Base-by-base conservation (phyloP, 2,888 invertebrate species). In the Prenolepis imparis region DNA sequence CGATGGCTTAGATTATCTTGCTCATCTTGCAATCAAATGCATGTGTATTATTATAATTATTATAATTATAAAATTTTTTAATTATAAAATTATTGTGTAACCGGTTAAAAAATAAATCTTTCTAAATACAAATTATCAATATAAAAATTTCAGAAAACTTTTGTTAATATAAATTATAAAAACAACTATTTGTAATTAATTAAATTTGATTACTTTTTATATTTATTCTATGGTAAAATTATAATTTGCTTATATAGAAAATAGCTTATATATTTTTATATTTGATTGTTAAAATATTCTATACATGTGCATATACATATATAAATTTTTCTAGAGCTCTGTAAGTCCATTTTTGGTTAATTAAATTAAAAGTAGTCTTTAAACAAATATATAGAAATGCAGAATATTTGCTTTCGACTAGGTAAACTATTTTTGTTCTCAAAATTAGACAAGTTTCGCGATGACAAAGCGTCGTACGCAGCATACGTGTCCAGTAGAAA, bases 401-500 rank as follows among this genome's bases (percentile, higher is more conserved):
- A 74, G 4, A 74, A 63, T 63, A 74, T 21, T 44, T 61, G 6
- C 4, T 44, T 61, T 39, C 3, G 24, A 48, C 6, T 8, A n/a
- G 18, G n/a, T 48, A 68, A 18, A 68, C 39, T 18, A 3, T 39
- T 39, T 39, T 24, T 0, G 24, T n/a, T 1, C 8, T 2, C 18
- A 44, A 28, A 44, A 21, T 57, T 12, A 3, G 11, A 12, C 1
- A 15, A 63, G 28, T 74, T 44, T 41, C 3, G 18, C 9, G 28
- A 12, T 18, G 3, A 0, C 12, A 52, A n/a, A n/a, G n/a, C n/a
- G n/a, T n/a, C n/a, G n/a, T 39, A 57, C 39, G 57, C 15, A n/a
- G 8, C 28, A 18, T 28, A 21, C 6, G n/a, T 36, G 70, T 11
- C 28, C 39, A 77, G 75, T 77, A 24, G 78, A 72, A 72, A 61